Evolutionary conservation across 2,797 vertebrate genomes (phyloP).

Genomic region (Danio kyathit): DNA sequence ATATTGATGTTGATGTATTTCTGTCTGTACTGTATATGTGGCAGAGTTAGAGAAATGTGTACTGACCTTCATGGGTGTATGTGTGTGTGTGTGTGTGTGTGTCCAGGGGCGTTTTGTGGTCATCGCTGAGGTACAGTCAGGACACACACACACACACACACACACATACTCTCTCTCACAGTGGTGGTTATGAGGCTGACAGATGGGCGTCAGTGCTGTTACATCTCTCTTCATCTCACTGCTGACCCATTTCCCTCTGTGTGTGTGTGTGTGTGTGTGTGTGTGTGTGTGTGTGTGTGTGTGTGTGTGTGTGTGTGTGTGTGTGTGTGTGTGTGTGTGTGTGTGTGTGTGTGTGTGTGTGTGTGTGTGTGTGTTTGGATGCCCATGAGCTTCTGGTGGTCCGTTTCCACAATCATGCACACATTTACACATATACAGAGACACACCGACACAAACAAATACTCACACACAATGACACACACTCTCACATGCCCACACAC

Average conservation of each 20-base stretch:
- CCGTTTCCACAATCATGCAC: too few species aligned
- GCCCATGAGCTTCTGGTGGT: too few species aligned
- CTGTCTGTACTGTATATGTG: neutral
- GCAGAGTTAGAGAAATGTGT: neutral
- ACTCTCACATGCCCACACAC: too few species aligned
- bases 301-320: neutral
- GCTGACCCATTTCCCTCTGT: slow-evolving; percentile 58
- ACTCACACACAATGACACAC: too few species aligned
- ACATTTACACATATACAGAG: too few species aligned
- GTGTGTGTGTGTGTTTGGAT: neutral
- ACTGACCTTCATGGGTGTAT: neutral
- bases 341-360: neutral
- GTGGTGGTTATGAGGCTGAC: slow-evolving; percentile 45
- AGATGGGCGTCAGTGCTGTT: slow-evolving; percentile 46
- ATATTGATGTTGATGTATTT: too few species aligned
- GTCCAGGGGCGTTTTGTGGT: slow-evolving; percentile 2
- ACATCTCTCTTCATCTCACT: slow-evolving; percentile 45
- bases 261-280: neutral
- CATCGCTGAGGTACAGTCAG: slow-evolving; percentile 38
- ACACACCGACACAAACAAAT: too few species aligned
- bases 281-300: neutral
- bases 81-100: slow-evolving; percentile 2
- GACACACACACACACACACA: slow-evolving; percentile 32
- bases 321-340: neutral
- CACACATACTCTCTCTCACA: neutral